A percentile compares a stretch with the other conserved stretches of the same genome.
phyloP scores from a whole-genome alignment of 2,797 vertebrate species.

The Enteromius paludinosus region DNA sequence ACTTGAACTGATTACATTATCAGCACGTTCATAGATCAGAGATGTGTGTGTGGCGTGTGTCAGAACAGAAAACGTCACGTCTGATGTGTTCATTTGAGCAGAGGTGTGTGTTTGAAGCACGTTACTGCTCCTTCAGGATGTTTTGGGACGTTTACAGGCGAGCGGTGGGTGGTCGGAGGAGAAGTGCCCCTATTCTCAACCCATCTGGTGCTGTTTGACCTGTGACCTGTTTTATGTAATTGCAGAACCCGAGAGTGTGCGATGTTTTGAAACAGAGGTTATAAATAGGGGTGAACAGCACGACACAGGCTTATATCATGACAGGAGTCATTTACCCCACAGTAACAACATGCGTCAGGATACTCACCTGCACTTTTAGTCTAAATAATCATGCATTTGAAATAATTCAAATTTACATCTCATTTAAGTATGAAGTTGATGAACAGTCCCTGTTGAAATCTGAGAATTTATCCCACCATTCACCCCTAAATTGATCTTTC shows the following conservation, averaged over 20 bases:
- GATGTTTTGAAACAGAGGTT: slow-evolving; percentile 61
- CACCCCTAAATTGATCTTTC: not conserved
- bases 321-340: not conserved
- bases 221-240: slow-evolving; percentile 84
- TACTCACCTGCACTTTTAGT: not conserved
- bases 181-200: slow-evolving; percentile 61
- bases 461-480: slow-evolving; percentile 11
- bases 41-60: not conserved
- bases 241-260: slow-evolving; percentile 88
- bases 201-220: slow-evolving; percentile 95
- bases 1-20: not conserved
- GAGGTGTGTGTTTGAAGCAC: slow-evolving; percentile 27
- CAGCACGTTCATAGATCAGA: not conserved
- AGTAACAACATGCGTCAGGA: not conserved
- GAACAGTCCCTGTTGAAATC: slow-evolving; percentile 18
- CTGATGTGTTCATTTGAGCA: slow-evolving; percentile 11
- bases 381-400: not conserved
- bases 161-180: slow-evolving; percentile 91
- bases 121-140: slow-evolving; percentile 74
- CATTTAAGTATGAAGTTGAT: not conserved
- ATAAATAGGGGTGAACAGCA: not conserved
- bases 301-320: not conserved
- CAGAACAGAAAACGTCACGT: not conserved
- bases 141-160: slow-evolving; percentile 80
- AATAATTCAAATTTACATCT: not conserved